A percentile compares a stretch with the other conserved stretches of the same genome.
Conservation (phyloP, 2,113 vertebrate species). For the Pluvianellus socialis region DNA sequence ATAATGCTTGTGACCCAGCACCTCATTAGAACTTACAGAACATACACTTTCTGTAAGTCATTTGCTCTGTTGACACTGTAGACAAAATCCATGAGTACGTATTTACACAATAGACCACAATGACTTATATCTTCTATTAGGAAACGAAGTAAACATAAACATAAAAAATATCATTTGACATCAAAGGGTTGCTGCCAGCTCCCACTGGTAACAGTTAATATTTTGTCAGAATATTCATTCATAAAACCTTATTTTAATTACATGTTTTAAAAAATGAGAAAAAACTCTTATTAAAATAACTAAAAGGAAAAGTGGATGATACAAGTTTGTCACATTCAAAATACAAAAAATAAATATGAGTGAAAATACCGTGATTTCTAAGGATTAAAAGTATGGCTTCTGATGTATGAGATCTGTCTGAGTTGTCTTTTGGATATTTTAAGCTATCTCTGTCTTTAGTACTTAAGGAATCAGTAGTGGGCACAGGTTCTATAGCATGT, state of each 20-base stretch:
- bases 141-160: background rate
- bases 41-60: background rate
- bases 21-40: background rate
- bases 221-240: background rate
- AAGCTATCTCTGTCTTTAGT: background rate
- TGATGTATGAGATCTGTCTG: background rate
- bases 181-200: background rate
- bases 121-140: background rate
- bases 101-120: background rate
- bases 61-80: background rate
- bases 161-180: background rate
- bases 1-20: background rate
- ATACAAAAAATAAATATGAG: background rate
- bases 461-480: background rate
- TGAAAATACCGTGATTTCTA: background rate
- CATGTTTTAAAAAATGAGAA: background rate
- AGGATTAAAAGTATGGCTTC: background rate
- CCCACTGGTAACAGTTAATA: background rate
- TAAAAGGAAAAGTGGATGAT: background rate
- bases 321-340: background rate
- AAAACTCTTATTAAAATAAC: background rate
- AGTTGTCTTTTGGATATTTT: background rate
- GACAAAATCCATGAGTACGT: background rate
- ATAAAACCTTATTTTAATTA: background rate
- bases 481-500: background rate